Base-by-base conservation (phyloP, 2,113 vertebrate species). In the Gadus macrocephalus region DNA sequence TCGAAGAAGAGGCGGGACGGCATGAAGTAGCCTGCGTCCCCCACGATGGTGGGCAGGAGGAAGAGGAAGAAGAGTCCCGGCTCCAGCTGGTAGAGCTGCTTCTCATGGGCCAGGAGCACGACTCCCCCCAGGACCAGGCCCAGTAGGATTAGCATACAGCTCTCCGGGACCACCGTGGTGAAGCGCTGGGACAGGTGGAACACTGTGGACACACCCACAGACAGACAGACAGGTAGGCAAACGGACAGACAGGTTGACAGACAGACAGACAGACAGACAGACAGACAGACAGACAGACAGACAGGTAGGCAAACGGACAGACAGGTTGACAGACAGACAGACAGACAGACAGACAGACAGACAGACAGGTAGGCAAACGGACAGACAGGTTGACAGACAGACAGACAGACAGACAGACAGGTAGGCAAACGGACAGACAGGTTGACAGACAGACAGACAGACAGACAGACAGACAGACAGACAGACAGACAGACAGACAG, bases 51-150 rank as follows among this genome's bases (percentile, higher is more conserved):
- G 4, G 96, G 96, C 77, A 98, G 87, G 66, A 98, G 93, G 87
- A 98, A 98, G 80, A 98, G 95, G 90, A 98, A 98, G 90, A 98
- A 98, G 80, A 97, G 95, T 81, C 93, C 93, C 14, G 96, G 96
- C 73, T 98, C 95, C 35, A 98, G 92, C 88, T 97, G 95, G 81
- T 96, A 98, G 74, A 95, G 93, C 0, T 95, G 94, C 90, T 94
- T 97, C 90, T 98, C 94, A 9, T 93, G 95, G 90, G 97, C 94
- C 0, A 96, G 89, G 78, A 97, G 90, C 42, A 98, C 96, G 0
- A 98, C 89, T 20, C 94, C 96, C 0, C 96, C 96, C 66, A 98
- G 91, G n/a, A 90, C 94, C 90, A 98, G 90, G 1, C 96, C 96
- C 79, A 98, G 84, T 55, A 98, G 90, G 88, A 98, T 98, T 79